phyloP scores from a whole-genome alignment of 2,888 invertebrate genomes.

The Oligia strigilis region DNA sequence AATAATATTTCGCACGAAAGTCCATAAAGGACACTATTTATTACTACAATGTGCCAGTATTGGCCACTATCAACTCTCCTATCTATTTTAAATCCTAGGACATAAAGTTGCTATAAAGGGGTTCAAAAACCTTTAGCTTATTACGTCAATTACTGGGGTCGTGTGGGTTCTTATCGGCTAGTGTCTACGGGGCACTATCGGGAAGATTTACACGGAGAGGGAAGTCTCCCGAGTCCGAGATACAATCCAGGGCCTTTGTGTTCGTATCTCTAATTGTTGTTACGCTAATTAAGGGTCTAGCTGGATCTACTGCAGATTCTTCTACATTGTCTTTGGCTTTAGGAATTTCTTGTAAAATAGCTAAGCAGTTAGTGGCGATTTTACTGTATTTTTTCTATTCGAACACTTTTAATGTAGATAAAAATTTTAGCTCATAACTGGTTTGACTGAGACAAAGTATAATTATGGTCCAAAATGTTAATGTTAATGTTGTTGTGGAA shows the following conservation, averaged over 20 bases:
- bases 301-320: slow-evolving; percentile 36
- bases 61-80: slow-evolving; percentile 72
- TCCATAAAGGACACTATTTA: slow-evolving; percentile 46
- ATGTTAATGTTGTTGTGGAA: no score
- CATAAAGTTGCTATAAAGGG: slow-evolving; percentile 72
- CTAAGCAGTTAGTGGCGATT: neutral
- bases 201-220: slow-evolving; percentile 84
- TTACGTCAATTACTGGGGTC: slow-evolving; percentile 87
- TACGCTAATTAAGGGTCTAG: slow-evolving; percentile 69
- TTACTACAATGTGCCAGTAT: slow-evolving; percentile 67
- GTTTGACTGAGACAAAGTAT: no score
- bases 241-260: slow-evolving; percentile 74
- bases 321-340: slow-evolving; percentile 34
- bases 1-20: slow-evolving; percentile 49
- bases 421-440: no score
- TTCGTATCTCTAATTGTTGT: slow-evolving; percentile 74
- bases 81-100: slow-evolving; percentile 76
- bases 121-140: slow-evolving; percentile 79
- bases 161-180: slow-evolving; percentile 82
- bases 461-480: no score
- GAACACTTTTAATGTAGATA: no score
- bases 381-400: neutral
- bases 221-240: slow-evolving; percentile 57
- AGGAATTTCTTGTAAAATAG: slow-evolving; percentile 3
- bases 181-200: slow-evolving; percentile 80